Conservation (phyloP, 1,140 invertebrate species). For the Drosophila arizonae region DNA sequence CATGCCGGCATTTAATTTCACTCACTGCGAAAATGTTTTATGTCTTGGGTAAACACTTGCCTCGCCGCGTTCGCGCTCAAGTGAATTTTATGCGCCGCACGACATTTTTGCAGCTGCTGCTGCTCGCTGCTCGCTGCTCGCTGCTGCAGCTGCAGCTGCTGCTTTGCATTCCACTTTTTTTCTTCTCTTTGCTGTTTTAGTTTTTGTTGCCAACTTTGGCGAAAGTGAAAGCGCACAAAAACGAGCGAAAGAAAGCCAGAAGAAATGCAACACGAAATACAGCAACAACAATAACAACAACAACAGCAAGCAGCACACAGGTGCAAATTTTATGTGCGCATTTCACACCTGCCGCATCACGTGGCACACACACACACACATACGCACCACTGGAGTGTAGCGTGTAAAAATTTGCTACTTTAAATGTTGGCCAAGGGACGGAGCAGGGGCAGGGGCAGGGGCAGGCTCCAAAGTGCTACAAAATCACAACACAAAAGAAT, state of each 20-base stretch:
- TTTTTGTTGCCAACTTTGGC: conserved; percentile 46
- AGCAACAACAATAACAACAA: conserved; percentile 31
- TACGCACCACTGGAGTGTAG: conserved; percentile 22
- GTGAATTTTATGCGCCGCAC: conserved; percentile 67
- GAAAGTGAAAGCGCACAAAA: conserved; percentile 62
- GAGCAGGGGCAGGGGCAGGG: neutral
- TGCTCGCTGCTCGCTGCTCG: conserved; percentile 6
- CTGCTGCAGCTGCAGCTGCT: conserved; percentile 63
- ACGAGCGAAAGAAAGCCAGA: conserved; percentile 2
- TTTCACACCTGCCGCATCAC: conserved; percentile 63
- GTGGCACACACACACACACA: conserved; percentile 25
- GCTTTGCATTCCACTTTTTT: conserved; percentile 54
- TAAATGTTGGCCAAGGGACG: conserved; percentile 57
- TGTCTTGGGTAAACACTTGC: conserved; percentile 77
- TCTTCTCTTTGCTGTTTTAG: conserved; percentile 4
- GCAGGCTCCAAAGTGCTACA: conserved; percentile 64
- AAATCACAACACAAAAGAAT: conserved; percentile 80
- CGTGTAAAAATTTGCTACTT: conserved; percentile 71
- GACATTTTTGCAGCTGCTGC: conserved; percentile 71
- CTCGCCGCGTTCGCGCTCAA: conserved; percentile 30
- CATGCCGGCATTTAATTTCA: conserved; percentile 80
- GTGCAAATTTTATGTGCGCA: conserved; percentile 77
- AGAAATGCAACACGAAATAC: conserved; percentile 18
- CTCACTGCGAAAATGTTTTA: conserved; percentile 79
- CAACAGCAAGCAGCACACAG: conserved; percentile 40